Percentiles rank a stretch among this genome's conserved stretches.
These are phyloP conservation scores for Todiramphus saurophagus DNA, from an alignment of 2,113 vertebrate genomes.

Conservation along the genomic window DNA sequence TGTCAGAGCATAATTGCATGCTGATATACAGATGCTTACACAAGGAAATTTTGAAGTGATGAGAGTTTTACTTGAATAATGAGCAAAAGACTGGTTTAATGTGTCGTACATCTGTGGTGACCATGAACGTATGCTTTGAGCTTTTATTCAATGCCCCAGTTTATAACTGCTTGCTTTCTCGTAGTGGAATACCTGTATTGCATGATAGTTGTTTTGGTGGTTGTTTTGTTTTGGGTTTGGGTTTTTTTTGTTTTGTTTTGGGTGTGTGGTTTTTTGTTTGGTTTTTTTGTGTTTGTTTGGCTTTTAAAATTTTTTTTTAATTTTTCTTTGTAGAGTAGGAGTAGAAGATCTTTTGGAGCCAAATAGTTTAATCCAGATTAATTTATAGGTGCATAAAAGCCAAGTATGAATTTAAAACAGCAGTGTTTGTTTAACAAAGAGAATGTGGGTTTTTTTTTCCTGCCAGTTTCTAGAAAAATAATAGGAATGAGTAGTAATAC, in stretches of 20 bases:
- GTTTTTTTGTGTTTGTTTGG: no score
- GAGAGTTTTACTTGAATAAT: accelerated
- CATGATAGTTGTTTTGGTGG: background rate
- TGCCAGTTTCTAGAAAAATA: background rate
- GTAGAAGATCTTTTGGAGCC: background rate
- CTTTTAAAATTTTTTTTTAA: background rate
- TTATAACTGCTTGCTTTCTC: background rate
- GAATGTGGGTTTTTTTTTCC: background rate
- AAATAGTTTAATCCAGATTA: background rate
- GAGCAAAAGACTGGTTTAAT: background rate
- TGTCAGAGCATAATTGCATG: background rate
- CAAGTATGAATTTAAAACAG: background rate
- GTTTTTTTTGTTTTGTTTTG: background rate
- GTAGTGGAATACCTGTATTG: background rate
- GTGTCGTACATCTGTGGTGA: background rate
- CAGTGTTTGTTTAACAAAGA: background rate
- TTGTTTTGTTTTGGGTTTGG: no score
- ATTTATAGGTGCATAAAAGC: background rate
- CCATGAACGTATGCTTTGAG: accelerated
- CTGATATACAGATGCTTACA: background rate
- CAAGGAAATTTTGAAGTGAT: background rate
- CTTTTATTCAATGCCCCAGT: background rate
- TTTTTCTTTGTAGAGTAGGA: background rate
- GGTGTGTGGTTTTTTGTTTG: no score
- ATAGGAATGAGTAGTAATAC: background rate